phyloP scores from a whole-genome alignment of 1,140 invertebrate species.

The Habropoda laboriosa region DNA sequence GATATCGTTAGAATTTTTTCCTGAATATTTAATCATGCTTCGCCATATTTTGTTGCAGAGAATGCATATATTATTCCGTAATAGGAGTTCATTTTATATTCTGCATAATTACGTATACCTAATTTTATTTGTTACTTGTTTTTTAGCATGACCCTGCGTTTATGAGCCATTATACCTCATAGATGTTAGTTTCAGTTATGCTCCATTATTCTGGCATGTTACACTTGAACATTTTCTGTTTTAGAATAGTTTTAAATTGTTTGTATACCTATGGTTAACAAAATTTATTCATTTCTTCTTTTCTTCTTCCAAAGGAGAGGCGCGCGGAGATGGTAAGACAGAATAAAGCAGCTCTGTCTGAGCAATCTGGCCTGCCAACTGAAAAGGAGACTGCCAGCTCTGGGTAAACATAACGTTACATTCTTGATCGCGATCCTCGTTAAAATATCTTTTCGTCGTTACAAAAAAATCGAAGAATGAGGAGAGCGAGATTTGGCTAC shows the following conservation, averaged over 20 bases:
- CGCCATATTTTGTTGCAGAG: slow-evolving; percentile 45
- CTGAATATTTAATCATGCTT: slow-evolving; percentile 51
- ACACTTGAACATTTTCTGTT: slow-evolving; percentile 14
- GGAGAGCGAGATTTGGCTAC: slow-evolving; percentile 28
- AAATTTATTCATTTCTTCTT: slow-evolving; percentile 8
- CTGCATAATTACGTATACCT: background rate
- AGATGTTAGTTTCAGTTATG: slow-evolving; percentile 53
- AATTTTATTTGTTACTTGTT: slow-evolving; percentile 14
- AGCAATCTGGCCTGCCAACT: slow-evolving; percentile 62
- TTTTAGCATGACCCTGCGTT: slow-evolving; percentile 52
- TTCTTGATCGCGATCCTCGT: slow-evolving; percentile 36
- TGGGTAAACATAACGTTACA: slow-evolving; percentile 79
- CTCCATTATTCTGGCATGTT: slow-evolving; percentile 56
- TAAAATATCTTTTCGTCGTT: slow-evolving; percentile 34
- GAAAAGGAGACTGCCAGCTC: slow-evolving; percentile 84
- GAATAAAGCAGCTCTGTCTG: slow-evolving; percentile 87
- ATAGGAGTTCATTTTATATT: slow-evolving; percentile 9
- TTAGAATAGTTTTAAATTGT: background rate
- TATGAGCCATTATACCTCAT: slow-evolving; percentile 23
- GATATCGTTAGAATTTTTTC: slow-evolving; percentile 28
- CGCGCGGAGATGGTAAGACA: slow-evolving; percentile 92
- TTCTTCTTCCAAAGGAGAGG: slow-evolving; percentile 86
- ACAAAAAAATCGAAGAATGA: slow-evolving; percentile 46
- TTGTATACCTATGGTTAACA: background rate
- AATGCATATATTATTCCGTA: background rate